Evolutionary conservation across 2,113 vertebrate species (phyloP).

Genomic region (Microcebus lehilahytsara): DNA sequence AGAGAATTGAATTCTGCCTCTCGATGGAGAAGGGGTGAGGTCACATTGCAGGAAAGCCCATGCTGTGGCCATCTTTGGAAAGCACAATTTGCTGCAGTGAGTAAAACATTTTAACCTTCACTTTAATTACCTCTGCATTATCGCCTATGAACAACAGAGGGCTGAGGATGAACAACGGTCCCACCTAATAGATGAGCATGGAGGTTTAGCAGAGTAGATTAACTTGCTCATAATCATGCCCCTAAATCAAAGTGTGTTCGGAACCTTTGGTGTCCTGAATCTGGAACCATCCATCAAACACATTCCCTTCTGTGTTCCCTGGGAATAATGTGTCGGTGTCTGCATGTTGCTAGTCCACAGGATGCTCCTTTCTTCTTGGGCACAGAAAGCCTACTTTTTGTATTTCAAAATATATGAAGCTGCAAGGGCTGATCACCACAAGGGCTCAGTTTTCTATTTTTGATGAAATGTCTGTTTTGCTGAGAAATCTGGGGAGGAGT

Average conservation of each 20-base stretch:
- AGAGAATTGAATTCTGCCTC: not conserved
- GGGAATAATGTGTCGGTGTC: not conserved
- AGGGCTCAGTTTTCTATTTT: not conserved
- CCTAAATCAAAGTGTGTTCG: not conserved
- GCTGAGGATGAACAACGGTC: not conserved
- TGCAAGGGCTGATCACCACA: not conserved
- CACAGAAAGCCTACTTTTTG: not conserved
- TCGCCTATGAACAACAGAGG: not conserved
- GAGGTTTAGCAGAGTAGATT: not conserved
- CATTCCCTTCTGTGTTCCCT: not conserved
- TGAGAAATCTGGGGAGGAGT: not conserved
- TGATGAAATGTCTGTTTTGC: not conserved
- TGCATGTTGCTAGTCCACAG: not conserved
- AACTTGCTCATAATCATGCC: not conserved
- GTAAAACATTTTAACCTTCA: not conserved
- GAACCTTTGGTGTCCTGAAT: not conserved
- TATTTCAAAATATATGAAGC: not conserved
- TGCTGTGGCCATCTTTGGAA: not conserved
- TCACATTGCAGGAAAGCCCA: not conserved
- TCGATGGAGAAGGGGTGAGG: not conserved
- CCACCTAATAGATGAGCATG: not conserved
- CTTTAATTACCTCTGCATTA: not conserved
- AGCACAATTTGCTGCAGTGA: not conserved
- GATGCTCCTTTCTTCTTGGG: not conserved
- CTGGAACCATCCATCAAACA: not conserved